Conservation (phyloP, 2,888 invertebrate genomes). For the Galerucella nymphaeae region DNA sequence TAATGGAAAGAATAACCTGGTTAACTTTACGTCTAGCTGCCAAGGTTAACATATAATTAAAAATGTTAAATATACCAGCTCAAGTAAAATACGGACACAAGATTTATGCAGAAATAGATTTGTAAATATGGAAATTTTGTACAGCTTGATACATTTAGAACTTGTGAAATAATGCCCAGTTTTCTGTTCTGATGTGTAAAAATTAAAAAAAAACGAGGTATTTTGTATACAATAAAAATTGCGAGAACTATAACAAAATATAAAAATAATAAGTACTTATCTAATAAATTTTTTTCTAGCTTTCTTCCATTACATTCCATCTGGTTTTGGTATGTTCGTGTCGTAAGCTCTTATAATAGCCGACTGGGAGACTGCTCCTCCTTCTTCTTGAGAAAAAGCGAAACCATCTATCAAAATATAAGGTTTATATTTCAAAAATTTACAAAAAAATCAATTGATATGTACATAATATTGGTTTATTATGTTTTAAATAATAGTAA, state of each 20-base stretch:
- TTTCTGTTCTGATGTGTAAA: neutral
- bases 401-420: constrained; percentile 82
- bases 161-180: neutral
- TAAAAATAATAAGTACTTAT: constrained; percentile 1
- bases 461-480: too few species aligned
- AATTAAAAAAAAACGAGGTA: neutral
- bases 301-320: constrained; percentile 64
- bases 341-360: constrained; percentile 97
- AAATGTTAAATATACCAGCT: too few species aligned
- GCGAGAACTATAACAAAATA: neutral
- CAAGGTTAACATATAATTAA: too few species aligned
- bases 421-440: neutral
- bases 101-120: neutral
- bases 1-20: too few species aligned
- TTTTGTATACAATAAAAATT: neutral
- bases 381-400: constrained; percentile 99
- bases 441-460: neutral
- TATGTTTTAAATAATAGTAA: too few species aligned
- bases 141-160: neutral
- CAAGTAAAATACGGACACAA: too few species aligned
- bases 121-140: neutral
- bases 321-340: constrained; percentile 87
- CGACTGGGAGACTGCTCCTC: constrained; percentile 93
- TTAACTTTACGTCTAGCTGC: too few species aligned
- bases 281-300: constrained; percentile 1